Percentiles rank a stretch among this genome's conserved stretches.
Conservation (phyloP, 2,888 invertebrate species). For the Patella pellucida region DNA sequence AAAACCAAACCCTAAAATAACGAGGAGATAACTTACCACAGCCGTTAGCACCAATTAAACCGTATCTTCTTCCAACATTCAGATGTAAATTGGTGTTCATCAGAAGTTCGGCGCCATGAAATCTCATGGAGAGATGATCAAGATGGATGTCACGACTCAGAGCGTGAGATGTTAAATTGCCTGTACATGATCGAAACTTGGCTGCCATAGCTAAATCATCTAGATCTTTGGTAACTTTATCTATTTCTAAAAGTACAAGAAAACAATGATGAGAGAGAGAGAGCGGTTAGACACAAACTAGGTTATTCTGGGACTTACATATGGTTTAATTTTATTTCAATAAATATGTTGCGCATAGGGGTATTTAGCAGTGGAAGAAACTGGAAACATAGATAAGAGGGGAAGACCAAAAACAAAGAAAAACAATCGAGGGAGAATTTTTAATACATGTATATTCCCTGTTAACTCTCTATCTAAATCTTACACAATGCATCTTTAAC, state of each 20-base stretch:
- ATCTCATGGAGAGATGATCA: slow-evolving; percentile 95
- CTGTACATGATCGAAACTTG: slow-evolving; percentile 80
- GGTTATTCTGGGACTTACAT: too few species aligned
- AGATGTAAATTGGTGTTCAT: slow-evolving; percentile 96
- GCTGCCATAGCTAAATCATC: slow-evolving; percentile 89
- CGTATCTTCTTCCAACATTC: slow-evolving; percentile 97
- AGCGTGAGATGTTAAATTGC: slow-evolving; percentile 93
- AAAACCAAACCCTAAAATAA: background rate
- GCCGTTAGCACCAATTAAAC: slow-evolving; percentile 96
- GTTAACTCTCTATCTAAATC: too few species aligned
- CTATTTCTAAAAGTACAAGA: slow-evolving; percentile 8
- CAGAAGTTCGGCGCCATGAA: slow-evolving; percentile 96
- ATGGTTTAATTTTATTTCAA: too few species aligned
- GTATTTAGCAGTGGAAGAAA: too few species aligned
- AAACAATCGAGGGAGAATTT: too few species aligned
- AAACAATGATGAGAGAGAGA: too few species aligned
- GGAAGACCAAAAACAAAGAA: too few species aligned
- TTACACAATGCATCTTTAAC: too few species aligned
- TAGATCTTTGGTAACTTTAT: slow-evolving; percentile 84
- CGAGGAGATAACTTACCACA: slow-evolving; percentile 79
- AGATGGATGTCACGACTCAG: slow-evolving; percentile 97
- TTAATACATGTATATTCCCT: too few species aligned
- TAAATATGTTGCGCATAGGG: too few species aligned
- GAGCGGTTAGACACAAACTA: too few species aligned
- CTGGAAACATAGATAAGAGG: too few species aligned